phyloP scores from a whole-genome alignment of 2,797 vertebrate genomes.

The Xenentodon cancila region DNA sequence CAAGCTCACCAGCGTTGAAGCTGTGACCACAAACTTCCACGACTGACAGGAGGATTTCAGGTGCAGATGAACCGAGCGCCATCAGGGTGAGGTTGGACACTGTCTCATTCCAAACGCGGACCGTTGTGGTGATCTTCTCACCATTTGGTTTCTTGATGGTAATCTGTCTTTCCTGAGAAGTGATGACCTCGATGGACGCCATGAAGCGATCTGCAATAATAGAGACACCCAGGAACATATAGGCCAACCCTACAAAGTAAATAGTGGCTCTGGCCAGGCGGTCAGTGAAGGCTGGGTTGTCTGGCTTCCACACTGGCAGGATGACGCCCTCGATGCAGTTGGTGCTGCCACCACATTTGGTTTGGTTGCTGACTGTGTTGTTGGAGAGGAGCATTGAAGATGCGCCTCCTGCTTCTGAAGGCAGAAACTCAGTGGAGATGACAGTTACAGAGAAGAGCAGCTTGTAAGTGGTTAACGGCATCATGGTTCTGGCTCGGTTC shows the following conservation, averaged over 20 bases:
- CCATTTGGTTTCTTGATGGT: slow-evolving; percentile 94
- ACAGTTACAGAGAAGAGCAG: slow-evolving; percentile 75
- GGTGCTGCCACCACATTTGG: slow-evolving; percentile 80
- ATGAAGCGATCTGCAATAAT: slow-evolving; percentile 98
- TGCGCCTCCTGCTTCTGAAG: slow-evolving; percentile 46
- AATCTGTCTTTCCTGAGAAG: slow-evolving; percentile 93
- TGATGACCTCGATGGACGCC: slow-evolving; percentile 98
- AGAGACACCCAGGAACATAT: slow-evolving; percentile 98
- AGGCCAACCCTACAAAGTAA: slow-evolving; percentile 92
- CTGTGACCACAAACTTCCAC: slow-evolving; percentile 96
- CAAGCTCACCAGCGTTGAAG: slow-evolving; percentile 91
- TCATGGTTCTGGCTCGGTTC: slow-evolving; percentile 59
- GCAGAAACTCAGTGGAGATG: slow-evolving; percentile 63
- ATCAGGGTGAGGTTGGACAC: slow-evolving; percentile 97
- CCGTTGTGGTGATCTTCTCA: slow-evolving; percentile 91
- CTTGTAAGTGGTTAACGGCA: slow-evolving; percentile 58
- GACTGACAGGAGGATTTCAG: slow-evolving; percentile 94
- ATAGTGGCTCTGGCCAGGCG: slow-evolving; percentile 93
- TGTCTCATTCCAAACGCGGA: slow-evolving; percentile 96
- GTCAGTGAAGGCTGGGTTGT: slow-evolving; percentile 88
- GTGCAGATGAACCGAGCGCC: slow-evolving; percentile 96
- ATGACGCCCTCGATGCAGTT: slow-evolving; percentile 91
- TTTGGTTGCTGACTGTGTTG: slow-evolving; percentile 66
- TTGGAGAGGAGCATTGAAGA: slow-evolving; percentile 56
- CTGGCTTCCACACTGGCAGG: slow-evolving; percentile 90